Evolutionary conservation across 2,797 vertebrate species (phyloP), one percentile per base, ranked within the genome.

Genomic region (Malurus splendens): DNA sequence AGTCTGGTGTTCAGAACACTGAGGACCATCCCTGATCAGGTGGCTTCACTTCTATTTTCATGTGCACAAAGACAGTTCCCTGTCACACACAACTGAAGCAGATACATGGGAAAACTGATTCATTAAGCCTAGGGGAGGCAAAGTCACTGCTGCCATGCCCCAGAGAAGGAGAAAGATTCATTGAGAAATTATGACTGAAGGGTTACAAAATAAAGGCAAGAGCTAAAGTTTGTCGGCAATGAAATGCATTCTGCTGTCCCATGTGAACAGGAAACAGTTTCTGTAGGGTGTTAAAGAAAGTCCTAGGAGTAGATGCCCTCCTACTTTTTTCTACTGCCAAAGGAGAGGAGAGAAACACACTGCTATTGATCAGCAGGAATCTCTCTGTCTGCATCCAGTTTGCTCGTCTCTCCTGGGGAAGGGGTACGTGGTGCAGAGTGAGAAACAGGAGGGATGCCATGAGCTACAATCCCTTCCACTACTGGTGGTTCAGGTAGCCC

Each of bases 341-440:
- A 88, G 65, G 52, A 87, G 72, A 88, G 66, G 73, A 90, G 78
- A 94, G 59, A 91, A 75, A 91, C 76, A 88, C 67, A 95, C 96
- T 97, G 98, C 97, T 99, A 99, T 97, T 99, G 98, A 97, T 99
- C 98, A 86, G 98, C 98, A 92, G 98, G 98, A 97, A 98, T 98
- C 96, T 99, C 98, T 98, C 98, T 99, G 98, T 99, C 98, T 90
- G 98, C 97, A 97, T 99, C 98, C 70, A 98, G 97, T 97, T 99
- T 99, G 88, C 97, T 97, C 11, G 98, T 98, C 90, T 98, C 98
- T 97, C 98, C 98, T 11, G 98, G 98, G 83, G 98, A 98, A 38
- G 98, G 98, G 94, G 98, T 98, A 83, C 94, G 95, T 2, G 96
- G 96, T 76, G 96, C 93, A 89, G 96, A 92, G 93, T 98, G 98